Percentiles rank a stretch among this genome's conserved stretches.
Conservation (phyloP, 1,140 invertebrate genomes). For the Leptinotarsa undecemlineata region DNA sequence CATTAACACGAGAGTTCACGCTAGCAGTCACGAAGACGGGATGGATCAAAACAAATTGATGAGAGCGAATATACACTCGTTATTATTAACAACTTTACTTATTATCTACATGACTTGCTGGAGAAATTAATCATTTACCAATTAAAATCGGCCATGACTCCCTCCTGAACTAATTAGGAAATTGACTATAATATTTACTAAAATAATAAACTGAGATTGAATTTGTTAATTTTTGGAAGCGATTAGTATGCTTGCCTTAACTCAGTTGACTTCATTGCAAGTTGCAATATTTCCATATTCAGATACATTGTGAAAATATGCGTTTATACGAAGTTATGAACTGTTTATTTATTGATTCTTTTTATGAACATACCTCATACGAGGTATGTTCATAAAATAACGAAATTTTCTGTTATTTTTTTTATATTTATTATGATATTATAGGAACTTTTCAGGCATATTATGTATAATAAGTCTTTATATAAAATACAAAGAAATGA, state of each 20-base stretch:
- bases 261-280: too few species aligned
- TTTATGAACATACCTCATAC: too few species aligned
- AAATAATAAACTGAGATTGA: not conserved
- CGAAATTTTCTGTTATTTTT: too few species aligned
- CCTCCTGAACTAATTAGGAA: not conserved
- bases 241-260: not conserved
- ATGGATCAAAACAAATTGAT: not conserved
- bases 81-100: not conserved
- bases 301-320: too few species aligned
- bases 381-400: too few species aligned
- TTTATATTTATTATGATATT: too few species aligned
- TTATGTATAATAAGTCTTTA: too few species aligned
- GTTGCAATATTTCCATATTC: too few species aligned
- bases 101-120: not conserved
- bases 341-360: too few species aligned
- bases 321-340: too few species aligned
- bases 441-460: too few species aligned
- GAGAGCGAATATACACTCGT: not conserved
- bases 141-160: not conserved
- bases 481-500: too few species aligned
- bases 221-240: not conserved
- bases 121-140: not conserved
- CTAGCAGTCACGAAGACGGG: conserved; percentile 13
- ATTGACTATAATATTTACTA: not conserved
- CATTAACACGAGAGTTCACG: conserved; percentile 14